Percentiles rank a stretch among this genome's conserved stretches.
Conservation (phyloP, 2,113 vertebrate species). For the Pteronura brasiliensis region DNA sequence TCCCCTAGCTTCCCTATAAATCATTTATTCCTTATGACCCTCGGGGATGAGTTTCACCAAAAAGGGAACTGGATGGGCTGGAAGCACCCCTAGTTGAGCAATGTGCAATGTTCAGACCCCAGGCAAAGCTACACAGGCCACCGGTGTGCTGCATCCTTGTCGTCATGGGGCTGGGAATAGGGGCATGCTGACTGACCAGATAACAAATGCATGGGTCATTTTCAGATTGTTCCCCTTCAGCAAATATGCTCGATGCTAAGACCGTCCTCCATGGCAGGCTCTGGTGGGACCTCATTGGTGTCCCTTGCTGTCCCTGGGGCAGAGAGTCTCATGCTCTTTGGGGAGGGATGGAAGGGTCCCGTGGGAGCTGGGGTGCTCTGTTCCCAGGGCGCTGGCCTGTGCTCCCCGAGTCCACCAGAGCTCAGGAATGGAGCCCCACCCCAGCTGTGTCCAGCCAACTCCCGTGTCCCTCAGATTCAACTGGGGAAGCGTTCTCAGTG, state of each 20-base stretch:
- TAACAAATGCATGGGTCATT: rapidly evolving
- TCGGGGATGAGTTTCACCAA: neutral
- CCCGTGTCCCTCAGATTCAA: rapidly evolving
- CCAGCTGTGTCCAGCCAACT: neutral
- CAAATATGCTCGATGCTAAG: rapidly evolving
- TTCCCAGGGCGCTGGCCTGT: neutral
- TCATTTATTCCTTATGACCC: neutral
- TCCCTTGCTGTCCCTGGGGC: neutral
- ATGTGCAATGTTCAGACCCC: neutral
- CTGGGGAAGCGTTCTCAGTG: neutral
- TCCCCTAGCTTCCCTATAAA: neutral
- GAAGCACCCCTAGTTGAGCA: neutral
- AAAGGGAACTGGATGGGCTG: neutral
- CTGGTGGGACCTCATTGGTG: rapidly evolving
- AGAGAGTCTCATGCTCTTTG: rapidly evolving
- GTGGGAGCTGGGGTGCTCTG: no score
- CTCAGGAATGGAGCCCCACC: neutral
- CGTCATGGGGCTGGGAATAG: rapidly evolving
- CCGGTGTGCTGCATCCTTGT: rapidly evolving
- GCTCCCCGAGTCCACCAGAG: neutral
- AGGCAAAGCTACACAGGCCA: neutral
- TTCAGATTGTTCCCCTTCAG: neutral
- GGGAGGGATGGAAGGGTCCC: neutral
- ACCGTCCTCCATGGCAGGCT: rapidly evolving
- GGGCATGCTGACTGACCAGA: no score